Evolutionary conservation across 2,888 invertebrate genomes (phyloP).

Genomic region (Pyralis farinalis): DNA sequence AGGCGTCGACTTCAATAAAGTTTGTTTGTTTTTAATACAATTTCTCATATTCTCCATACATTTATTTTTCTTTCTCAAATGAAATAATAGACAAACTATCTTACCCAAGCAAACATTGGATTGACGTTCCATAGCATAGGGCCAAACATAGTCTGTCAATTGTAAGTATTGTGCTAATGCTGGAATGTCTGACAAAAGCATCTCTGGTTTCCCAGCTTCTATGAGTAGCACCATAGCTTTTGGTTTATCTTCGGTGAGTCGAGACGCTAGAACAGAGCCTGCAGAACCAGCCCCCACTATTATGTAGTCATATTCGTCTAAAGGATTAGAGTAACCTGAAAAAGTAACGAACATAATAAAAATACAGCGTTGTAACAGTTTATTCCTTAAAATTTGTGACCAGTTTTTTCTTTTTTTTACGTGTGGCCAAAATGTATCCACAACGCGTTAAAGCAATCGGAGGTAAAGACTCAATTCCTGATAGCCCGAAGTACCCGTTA

Average conservation of each 20-base stretch:
- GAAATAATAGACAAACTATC: conserved; percentile 9
- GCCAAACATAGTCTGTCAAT: conserved; percentile 83
- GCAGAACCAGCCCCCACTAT: conserved; percentile 86
- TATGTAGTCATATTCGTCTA: conserved; percentile 83
- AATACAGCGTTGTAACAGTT: no score
- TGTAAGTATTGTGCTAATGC: conserved; percentile 79
- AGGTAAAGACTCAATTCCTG: no score
- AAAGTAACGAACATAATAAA: no score
- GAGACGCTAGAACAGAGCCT: conserved; percentile 85
- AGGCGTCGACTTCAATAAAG: no score
- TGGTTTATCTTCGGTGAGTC: conserved; percentile 83
- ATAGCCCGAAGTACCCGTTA: no score
- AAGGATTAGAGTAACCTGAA: conserved; percentile 43
- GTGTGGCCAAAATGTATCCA: no score
- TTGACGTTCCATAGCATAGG: conserved; percentile 82
- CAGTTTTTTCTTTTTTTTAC: no score
- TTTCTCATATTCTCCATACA: no score
- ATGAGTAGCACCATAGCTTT: conserved; percentile 81
- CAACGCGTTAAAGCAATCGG: no score
- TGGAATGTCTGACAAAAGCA: conserved; percentile 80
- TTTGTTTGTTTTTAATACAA: no score
- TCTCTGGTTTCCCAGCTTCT: conserved; percentile 81
- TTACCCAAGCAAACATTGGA: conserved; percentile 76
- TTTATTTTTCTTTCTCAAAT: no score
- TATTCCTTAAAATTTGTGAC: no score